Conservation (phyloP, 2,113 vertebrate species). For the Salvelinus namaycush region DNA sequence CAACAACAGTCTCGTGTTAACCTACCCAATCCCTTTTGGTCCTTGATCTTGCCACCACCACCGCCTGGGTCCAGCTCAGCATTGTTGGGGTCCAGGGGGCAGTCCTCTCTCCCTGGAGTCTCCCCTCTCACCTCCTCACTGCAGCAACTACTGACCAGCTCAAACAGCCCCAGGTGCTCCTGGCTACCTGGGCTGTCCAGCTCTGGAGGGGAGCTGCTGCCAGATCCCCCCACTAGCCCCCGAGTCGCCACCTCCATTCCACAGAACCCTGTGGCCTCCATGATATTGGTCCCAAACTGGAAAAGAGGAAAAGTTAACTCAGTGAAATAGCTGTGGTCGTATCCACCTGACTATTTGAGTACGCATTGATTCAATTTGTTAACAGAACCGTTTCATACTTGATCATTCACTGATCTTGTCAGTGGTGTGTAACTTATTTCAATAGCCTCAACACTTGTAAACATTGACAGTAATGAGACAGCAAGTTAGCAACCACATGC, state of each 20-base stretch:
- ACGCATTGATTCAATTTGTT: too few relatives aligned
- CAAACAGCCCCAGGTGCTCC: constrained; percentile 68
- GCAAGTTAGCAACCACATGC: too few relatives aligned
- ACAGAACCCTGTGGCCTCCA: constrained; percentile 79
- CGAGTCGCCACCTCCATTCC: constrained; percentile 73
- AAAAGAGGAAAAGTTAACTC: constrained; percentile 7
- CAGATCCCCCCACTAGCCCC: constrained; percentile 72
- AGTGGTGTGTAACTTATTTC: too few relatives aligned
- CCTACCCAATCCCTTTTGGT: constrained; percentile 86
- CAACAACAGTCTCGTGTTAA: background rate
- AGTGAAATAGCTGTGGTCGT: too few relatives aligned
- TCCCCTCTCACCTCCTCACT: constrained; percentile 80
- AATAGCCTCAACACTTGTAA: too few relatives aligned
- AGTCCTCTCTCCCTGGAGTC: constrained; percentile 85
- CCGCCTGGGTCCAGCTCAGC: constrained; percentile 79
- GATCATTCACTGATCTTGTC: too few relatives aligned
- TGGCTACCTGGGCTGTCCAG: constrained; percentile 65
- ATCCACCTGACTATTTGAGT: too few relatives aligned
- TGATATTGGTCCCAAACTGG: constrained; percentile 70
- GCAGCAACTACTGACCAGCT: constrained; percentile 62
- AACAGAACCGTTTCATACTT: too few relatives aligned
- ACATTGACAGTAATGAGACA: too few relatives aligned
- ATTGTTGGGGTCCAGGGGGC: constrained; percentile 83
- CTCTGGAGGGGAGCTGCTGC: constrained; percentile 63
- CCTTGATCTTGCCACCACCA: constrained; percentile 77